These are phyloP conservation scores for Acanthochromis polyacanthus DNA, from an alignment of 2,113 vertebrate species.

Conservation along the genomic window DNA sequence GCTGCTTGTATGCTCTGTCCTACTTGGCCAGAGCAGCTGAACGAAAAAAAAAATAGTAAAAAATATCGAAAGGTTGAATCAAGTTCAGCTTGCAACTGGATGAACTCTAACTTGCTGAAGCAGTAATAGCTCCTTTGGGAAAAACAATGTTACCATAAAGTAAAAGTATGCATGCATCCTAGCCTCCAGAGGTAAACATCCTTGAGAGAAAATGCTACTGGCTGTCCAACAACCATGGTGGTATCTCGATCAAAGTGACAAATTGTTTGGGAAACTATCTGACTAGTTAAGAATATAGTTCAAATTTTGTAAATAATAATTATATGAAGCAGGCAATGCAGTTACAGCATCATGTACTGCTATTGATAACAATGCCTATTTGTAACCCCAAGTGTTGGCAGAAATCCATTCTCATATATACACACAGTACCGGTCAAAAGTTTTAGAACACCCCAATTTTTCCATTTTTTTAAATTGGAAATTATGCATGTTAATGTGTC, in stretches of 20 bases:
- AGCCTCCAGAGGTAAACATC: constrained; percentile 67
- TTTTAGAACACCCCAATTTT: too few relatives aligned
- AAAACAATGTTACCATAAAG: constrained; percentile 58
- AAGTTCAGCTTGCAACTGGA: constrained; percentile 74
- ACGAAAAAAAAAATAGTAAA: constrained; percentile 53
- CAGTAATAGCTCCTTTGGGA: constrained; percentile 55
- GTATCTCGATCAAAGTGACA: constrained; percentile 51
- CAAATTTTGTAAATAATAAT: constrained; percentile 29
- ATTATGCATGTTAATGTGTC: too few relatives aligned
- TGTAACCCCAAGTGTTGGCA: constrained; percentile 1
- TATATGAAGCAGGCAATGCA: constrained; percentile 5
- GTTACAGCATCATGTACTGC: not conserved
- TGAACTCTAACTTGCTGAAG: constrained; percentile 53
- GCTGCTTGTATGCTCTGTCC: constrained; percentile 23
- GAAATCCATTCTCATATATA: not conserved
- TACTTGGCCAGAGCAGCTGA: constrained; percentile 53
- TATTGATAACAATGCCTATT: not conserved
- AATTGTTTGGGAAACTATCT: constrained; percentile 46
- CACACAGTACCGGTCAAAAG: too few relatives aligned
- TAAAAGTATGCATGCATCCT: constrained; percentile 49
- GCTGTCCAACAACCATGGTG: constrained; percentile 24
- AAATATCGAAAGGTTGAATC: constrained; percentile 70
- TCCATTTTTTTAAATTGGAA: too few relatives aligned
- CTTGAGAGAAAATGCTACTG: constrained; percentile 52
- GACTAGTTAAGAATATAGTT: constrained; percentile 8